Base-by-base conservation (phyloP, 2,797 vertebrate genomes). In the Crenuchus spilurus region DNA sequence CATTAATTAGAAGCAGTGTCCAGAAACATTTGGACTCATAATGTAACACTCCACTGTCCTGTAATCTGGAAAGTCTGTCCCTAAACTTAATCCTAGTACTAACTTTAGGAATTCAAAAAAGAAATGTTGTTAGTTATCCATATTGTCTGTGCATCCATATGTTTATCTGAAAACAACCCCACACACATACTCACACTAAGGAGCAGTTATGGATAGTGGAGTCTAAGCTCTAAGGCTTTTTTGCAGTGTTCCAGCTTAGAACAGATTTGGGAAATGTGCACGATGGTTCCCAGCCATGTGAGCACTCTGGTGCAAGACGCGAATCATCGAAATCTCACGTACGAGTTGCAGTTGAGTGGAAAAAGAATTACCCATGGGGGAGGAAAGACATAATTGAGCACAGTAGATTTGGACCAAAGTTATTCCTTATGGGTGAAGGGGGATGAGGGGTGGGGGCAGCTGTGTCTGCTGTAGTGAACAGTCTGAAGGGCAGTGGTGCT, bases 301-400 rank as follows among this genome's bases (percentile, higher is more conserved):
- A 64, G 46, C 44, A 22, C 49, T 72, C 58, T 39, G 46, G 60
- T 41, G 18, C 54, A 61, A 49, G 31, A 49, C 18, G 26, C 31
- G 65, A 73, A 74, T 73, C 35, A 44, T 16, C 42, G 41, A 74
- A 64, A 68, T 68, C 71, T 78, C 66, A 72, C 65, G 51, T 52
- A 69, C 64, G 22, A 60, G 44, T 35, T 35, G 57, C 24, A 60
- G 61, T 39, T 24, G 49, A 58, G 63, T 61, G 55, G 28, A 63
- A 66, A 69, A 66, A 60, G 61, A 72, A 37, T 69, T 11, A 41
- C 63, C 52, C 64, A 60, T 60, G 51, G 31, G 74, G 49, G 61
- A 68, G 70, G 71, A 68, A 71, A 72, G 65, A 70, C 65, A 79
- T 74, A 79, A 79, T 71, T 61, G 70, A 74, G 66, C 66, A 67